Conservation (phyloP, 2,797 vertebrate genomes). For the Antennarius maculatus region DNA sequence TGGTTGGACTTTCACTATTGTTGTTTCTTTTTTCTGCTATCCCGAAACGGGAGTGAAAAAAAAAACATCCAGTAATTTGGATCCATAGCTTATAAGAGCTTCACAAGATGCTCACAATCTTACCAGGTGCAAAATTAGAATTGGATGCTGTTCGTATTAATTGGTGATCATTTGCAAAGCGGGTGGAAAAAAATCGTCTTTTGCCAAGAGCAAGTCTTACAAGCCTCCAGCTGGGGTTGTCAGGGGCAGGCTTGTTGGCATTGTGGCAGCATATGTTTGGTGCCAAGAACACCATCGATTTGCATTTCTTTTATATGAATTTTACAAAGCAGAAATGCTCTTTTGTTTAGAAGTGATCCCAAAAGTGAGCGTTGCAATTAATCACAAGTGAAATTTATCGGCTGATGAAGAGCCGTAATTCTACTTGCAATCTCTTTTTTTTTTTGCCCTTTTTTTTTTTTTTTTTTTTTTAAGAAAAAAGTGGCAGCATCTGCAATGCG, state of each 20-base stretch:
- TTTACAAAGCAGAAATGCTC: constrained; percentile 88
- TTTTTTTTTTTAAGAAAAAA: constrained; percentile 71
- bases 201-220: constrained; percentile 88
- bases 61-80: constrained; percentile 63
- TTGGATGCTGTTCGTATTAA: constrained; percentile 88
- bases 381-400: constrained; percentile 90
- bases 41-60: constrained; percentile 25
- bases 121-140: constrained; percentile 87
- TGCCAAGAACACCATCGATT: constrained; percentile 89
- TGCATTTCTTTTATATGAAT: constrained; percentile 90
- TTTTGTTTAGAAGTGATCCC: constrained; percentile 87
- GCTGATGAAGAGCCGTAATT: constrained; percentile 90
- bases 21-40: constrained; percentile 26
- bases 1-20: constrained; percentile 57
- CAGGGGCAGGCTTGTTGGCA: constrained; percentile 89
- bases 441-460: constrained; percentile 31
- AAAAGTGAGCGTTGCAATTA: constrained; percentile 90
- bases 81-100: constrained; percentile 69
- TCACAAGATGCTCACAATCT: constrained; percentile 76
- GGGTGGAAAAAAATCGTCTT: constrained; percentile 83
- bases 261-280: constrained; percentile 88
- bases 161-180: constrained; percentile 89
- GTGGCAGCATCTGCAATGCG: constrained; percentile 85
- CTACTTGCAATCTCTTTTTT: constrained; percentile 79
- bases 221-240: constrained; percentile 88